Conservation (phyloP, 2,113 vertebrate genomes). For the Austrofundulus limnaeus region DNA sequence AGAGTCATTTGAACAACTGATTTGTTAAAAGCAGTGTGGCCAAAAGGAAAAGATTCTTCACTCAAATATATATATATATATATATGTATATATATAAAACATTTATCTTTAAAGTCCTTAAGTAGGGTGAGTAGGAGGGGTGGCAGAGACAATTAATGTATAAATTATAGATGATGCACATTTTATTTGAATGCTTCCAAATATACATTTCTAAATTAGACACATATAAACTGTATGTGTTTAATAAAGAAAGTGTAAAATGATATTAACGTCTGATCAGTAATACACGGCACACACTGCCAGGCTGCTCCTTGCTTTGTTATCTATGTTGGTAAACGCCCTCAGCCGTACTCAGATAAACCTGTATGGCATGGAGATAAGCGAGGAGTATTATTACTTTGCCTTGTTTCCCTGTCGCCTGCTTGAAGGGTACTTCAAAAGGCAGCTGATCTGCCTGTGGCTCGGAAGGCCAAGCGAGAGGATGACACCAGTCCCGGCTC, state of each 20-base stretch:
- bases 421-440: constrained; percentile 70
- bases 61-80: too few relatives aligned
- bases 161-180: constrained; percentile 38
- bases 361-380: constrained; percentile 58
- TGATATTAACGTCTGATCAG: constrained; percentile 22
- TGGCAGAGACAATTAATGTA: constrained; percentile 37
- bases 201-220: background rate
- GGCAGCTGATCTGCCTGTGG: constrained; percentile 53
- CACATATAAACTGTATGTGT: constrained; percentile 38
- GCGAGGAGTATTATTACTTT: constrained; percentile 40
- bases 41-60: background rate
- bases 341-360: constrained; percentile 44
- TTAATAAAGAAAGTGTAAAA: constrained; percentile 45
- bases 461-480: constrained; percentile 52
- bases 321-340: constrained; percentile 60
- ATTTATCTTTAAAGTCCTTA: constrained; percentile 13
- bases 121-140: background rate
- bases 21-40: constrained; percentile 14
- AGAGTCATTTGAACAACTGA: constrained; percentile 21
- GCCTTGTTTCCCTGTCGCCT: constrained; percentile 41
- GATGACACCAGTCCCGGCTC: constrained; percentile 60
- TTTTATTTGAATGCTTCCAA: constrained; percentile 49
- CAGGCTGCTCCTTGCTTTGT: constrained; percentile 8
- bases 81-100: too few relatives aligned
- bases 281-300: constrained; percentile 24